Evolutionary conservation across 1,140 invertebrate species (phyloP).

Genomic region (Solen grandis): DNA sequence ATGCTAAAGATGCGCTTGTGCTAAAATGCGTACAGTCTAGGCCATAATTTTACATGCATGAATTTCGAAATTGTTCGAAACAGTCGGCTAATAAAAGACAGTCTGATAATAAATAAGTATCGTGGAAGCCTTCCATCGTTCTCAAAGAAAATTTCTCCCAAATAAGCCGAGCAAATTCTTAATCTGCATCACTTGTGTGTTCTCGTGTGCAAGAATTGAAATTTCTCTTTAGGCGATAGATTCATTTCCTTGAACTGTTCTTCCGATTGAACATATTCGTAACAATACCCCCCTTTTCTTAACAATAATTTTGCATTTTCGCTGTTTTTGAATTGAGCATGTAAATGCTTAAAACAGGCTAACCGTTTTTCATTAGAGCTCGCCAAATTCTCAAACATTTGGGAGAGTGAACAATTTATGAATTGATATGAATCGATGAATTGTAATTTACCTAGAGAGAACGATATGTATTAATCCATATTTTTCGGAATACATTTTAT

Average conservation of each 20-base stretch:
- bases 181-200: constrained; percentile 41
- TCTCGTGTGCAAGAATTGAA: too few species aligned
- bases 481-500: constrained; percentile 76
- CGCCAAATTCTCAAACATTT: neutral
- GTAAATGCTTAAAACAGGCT: neutral
- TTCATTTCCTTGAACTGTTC: constrained; percentile 22
- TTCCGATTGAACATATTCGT: constrained; percentile 23
- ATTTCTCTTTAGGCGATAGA: constrained; percentile 39
- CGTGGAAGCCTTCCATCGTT: constrained; percentile 52
- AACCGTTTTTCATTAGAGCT: neutral
- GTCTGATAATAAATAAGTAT: constrained; percentile 54
- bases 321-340: neutral
- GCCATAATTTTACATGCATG: constrained; percentile 26
- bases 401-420: neutral
- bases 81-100: constrained; percentile 47
- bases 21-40: too few species aligned
- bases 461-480: constrained; percentile 74
- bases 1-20: too few species aligned
- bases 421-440: constrained; percentile 40
- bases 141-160: constrained; percentile 21
- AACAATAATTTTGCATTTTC: constrained; percentile 19
- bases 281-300: constrained; percentile 34
- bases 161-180: constrained; percentile 32
- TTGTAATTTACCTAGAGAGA: constrained; percentile 45
- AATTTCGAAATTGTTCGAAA: constrained; percentile 59